Base-by-base conservation (phyloP, 2,888 invertebrate genomes). In the Catocala sponsa region DNA sequence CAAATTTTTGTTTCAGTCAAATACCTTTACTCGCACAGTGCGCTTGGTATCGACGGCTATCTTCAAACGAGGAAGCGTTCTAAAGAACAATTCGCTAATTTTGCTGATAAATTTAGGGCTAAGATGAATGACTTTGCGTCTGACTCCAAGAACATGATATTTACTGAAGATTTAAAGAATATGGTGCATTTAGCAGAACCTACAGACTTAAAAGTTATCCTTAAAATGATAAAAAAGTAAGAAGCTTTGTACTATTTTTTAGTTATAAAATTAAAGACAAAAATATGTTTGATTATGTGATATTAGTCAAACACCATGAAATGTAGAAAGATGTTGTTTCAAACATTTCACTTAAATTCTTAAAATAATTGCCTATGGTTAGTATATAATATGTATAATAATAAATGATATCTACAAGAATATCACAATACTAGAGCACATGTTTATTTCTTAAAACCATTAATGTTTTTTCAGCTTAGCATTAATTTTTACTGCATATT, bases 91-190 rank as follows among this genome's bases (percentile, higher is more conserved):
- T 96, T 97, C 85, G 73, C 87, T 1, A 95, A 95, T 79, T 95
- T 96, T 70, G 82, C 94, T 38, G 96, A 96, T 0, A 96, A 96
- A 68, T 98, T 98, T 84, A 95, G 95, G 62, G 76, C 84, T 0
- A 97, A 97, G 90, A 97, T 98, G 97, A 86, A 79, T 10, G 95
- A 96, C 56, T 96, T 96, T 84, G 89, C 95, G 0, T 74, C 87
- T 4, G 91, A 95, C 12, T 87, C 95, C 0, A 95, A 95, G 66
- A 95, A 95, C 72, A 96, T 97, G 95, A 95, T 98, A 69, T 98
- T 98, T 80, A 97, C 98, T 6, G 98, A 98, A 90, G 98, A 98
- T 88, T 90, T 98, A 10, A 98, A 98, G 86, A 97, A 97, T 83
- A 97, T 98, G 96, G 84, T 97, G 5, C 96, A 98, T 81, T 85